These are phyloP conservation scores for Sphenodon punctatus DNA, from an alignment of 2,797 vertebrate genomes.

Conservation along the genomic window DNA sequence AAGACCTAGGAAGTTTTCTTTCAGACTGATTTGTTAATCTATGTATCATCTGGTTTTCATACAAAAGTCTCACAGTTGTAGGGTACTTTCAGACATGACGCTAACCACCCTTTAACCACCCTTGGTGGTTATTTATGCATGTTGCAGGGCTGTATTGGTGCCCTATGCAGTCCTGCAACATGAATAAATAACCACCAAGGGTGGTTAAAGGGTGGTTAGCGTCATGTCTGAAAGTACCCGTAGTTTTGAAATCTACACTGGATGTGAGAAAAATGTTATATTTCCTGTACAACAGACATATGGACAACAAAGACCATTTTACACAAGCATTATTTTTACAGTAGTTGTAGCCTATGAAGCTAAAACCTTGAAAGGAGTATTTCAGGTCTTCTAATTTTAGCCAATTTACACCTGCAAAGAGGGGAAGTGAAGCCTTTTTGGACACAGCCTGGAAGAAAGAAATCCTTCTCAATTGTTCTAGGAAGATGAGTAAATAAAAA, in stretches of 20 bases:
- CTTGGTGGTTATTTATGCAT: too few species aligned
- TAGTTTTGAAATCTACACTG: background rate
- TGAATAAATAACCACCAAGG: too few species aligned
- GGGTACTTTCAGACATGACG: too few species aligned
- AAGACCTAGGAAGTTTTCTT: background rate
- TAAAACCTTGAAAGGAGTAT: background rate
- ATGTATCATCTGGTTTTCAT: background rate
- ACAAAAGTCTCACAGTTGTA: background rate
- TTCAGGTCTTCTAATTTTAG: slow-evolving; percentile 1
- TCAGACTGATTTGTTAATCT: background rate
- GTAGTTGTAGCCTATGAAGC: background rate
- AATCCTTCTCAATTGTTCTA: background rate
- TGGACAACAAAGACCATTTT: background rate
- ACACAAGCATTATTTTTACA: background rate
- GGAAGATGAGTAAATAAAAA: slow-evolving; percentile 47
- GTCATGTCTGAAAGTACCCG: too few species aligned
- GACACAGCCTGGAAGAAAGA: slow-evolving; percentile 14
- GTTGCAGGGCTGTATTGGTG: too few species aligned
- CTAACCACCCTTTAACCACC: too few species aligned
- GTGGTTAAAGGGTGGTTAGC: too few species aligned
- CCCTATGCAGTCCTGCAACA: too few species aligned
- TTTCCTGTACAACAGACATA: background rate
- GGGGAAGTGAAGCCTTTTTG: background rate
- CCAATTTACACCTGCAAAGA: background rate
- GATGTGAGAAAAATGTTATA: background rate